These are phyloP conservation scores for Cephus spinipes DNA, from an alignment of 2,888 invertebrate genomes.

Conservation along the genomic window DNA sequence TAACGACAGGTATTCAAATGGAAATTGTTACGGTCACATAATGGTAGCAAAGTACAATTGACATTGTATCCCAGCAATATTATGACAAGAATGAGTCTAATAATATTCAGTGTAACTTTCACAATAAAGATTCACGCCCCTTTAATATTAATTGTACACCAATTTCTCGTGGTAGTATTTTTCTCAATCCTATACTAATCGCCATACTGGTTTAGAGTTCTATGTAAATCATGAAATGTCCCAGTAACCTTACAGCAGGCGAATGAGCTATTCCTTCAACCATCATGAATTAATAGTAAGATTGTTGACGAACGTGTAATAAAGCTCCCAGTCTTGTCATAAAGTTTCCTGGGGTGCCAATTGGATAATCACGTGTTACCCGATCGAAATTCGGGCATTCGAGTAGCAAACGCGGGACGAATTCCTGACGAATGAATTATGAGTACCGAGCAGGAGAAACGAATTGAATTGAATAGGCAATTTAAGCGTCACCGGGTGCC, in stretches of 20 bases:
- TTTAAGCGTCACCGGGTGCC: slow-evolving; percentile 17
- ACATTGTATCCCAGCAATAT: neutral
- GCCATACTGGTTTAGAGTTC: neutral
- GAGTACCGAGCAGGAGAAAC: neutral
- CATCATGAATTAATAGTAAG: neutral
- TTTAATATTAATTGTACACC: neutral
- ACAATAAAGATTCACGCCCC: neutral
- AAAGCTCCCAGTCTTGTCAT: neutral
- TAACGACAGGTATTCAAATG: neutral
- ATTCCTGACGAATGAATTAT: neutral
- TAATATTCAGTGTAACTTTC: neutral
- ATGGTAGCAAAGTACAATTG: neutral
- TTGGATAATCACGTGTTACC: neutral
- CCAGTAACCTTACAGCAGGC: neutral
- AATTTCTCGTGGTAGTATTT: neutral
- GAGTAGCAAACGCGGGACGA: neutral
- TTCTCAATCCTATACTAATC: neutral
- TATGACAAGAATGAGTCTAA: neutral
- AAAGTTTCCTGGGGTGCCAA: neutral
- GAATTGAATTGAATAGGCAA: slow-evolving; percentile 18
- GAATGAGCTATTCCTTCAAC: neutral
- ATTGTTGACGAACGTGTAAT: neutral
- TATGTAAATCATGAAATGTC: neutral
- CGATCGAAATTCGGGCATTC: slow-evolving; percentile 5
- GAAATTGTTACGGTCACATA: neutral